These are phyloP conservation scores for Hormaphis cornu DNA, from an alignment of 1,140 invertebrate species.

Conservation along the genomic window DNA sequence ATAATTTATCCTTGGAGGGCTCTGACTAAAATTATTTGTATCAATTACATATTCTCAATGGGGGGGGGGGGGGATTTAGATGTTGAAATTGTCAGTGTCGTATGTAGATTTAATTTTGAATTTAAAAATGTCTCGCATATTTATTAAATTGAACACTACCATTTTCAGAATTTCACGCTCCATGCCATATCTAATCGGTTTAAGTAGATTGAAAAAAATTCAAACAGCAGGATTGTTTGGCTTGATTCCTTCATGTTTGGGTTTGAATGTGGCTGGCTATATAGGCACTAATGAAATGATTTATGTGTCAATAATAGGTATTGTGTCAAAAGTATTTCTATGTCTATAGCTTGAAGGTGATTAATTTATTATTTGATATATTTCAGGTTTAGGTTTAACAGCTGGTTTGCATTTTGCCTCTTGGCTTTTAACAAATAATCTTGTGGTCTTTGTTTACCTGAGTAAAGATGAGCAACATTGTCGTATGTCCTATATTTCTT, in stretches of 20 bases:
- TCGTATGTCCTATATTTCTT: slow-evolving; percentile 5
- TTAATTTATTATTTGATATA: background rate
- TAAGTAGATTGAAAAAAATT: background rate
- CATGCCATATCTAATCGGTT: background rate
- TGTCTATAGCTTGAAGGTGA: background rate
- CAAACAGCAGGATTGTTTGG: background rate
- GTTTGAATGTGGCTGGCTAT: background rate
- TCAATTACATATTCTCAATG: too few relatives aligned
- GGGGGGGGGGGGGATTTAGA: too few relatives aligned
- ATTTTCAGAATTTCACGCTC: slow-evolving; percentile 1
- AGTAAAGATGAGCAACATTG: background rate
- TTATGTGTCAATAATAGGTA: background rate
- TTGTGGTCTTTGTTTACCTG: background rate
- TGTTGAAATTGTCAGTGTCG: too few relatives aligned
- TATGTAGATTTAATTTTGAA: too few relatives aligned
- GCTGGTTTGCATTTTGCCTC: background rate
- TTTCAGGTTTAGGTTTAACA: slow-evolving; percentile 14
- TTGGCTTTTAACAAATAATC: background rate
- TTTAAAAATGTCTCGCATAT: too few relatives aligned
- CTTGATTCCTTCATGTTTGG: background rate
- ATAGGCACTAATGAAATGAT: background rate
- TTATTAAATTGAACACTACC: too few relatives aligned
- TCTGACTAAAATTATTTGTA: too few relatives aligned
- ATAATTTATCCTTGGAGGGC: too few relatives aligned
- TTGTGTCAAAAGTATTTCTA: background rate